Evolutionary conservation across 2,888 invertebrate species (phyloP).

Genomic region (Ennomos quercinarius): DNA sequence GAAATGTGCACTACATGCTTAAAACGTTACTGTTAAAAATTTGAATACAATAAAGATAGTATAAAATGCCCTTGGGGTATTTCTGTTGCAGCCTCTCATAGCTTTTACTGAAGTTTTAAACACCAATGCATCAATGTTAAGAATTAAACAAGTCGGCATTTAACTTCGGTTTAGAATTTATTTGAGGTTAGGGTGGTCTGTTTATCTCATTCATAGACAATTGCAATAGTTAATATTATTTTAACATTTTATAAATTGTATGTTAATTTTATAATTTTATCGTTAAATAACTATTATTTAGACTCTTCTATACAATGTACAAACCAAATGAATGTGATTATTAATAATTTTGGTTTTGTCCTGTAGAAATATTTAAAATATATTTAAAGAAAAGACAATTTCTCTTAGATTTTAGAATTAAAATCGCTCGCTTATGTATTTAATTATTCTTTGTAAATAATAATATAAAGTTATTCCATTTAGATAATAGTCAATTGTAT

Average conservation of each 20-base stretch:
- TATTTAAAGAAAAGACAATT: constrained; percentile 54
- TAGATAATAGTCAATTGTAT: constrained; percentile 79
- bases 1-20: too few species aligned
- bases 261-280: background rate
- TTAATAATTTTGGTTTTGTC: constrained; percentile 37
- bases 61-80: too few species aligned
- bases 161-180: too few species aligned
- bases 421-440: constrained; percentile 62
- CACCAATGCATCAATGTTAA: too few species aligned
- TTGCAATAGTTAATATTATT: background rate
- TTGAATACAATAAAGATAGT: too few species aligned
- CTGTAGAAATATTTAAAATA: constrained; percentile 37
- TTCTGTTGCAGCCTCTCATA: too few species aligned
- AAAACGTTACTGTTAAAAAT: too few species aligned
- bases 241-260: background rate
- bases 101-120: too few species aligned
- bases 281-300: constrained; percentile 7
- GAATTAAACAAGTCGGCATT: too few species aligned
- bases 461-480: constrained; percentile 70
- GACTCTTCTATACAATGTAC: constrained; percentile 37
- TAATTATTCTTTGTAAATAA: constrained; percentile 76
- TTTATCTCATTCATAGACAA: background rate
- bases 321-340: constrained; percentile 59
- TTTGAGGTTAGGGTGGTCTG: too few species aligned
- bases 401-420: constrained; percentile 39